These are phyloP conservation scores for Zeus faber DNA, from an alignment of 2,113 vertebrate genomes.

Conservation along the genomic window DNA sequence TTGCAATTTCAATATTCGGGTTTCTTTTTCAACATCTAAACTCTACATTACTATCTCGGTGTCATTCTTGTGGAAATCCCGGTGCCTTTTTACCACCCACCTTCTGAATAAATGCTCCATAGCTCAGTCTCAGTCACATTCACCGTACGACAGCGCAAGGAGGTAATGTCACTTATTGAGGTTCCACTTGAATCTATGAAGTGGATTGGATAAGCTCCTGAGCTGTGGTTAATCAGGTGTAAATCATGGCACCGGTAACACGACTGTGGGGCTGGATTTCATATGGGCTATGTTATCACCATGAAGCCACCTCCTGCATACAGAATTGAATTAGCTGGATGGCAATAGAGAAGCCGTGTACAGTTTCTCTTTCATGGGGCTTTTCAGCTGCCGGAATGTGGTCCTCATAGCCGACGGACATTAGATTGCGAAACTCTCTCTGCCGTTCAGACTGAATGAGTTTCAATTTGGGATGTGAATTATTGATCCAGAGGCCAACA, in stretches of 20 bases:
- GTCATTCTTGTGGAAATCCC: too few relatives aligned
- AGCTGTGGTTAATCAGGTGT: background rate
- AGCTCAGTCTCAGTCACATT: too few relatives aligned
- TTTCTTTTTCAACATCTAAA: too few relatives aligned
- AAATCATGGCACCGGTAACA: background rate
- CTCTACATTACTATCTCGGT: too few relatives aligned
- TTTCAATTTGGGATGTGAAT: constrained; percentile 61
- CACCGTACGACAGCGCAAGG: too few relatives aligned
- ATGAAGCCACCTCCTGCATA: constrained; percentile 27
- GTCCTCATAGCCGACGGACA: constrained; percentile 47
- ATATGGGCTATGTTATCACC: constrained; percentile 41
- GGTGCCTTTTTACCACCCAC: too few relatives aligned
- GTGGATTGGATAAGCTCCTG: too few relatives aligned
- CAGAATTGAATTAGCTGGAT: constrained; percentile 50
- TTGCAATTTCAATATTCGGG: too few relatives aligned
- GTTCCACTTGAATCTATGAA: too few relatives aligned
- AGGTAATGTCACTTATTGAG: too few relatives aligned
- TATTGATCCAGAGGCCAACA: constrained; percentile 58
- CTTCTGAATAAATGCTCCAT: too few relatives aligned
- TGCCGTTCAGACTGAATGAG: constrained; percentile 60
- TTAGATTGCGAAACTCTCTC: constrained; percentile 61
- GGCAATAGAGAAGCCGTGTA: constrained; percentile 38
- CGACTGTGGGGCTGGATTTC: constrained; percentile 28
- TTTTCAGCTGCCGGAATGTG: constrained; percentile 30
- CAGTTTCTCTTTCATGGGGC: constrained; percentile 55